Percentiles rank a stretch among this genome's conserved stretches.
Conservation (phyloP, 2,888 invertebrate species). For the Metallyticus violacea region DNA sequence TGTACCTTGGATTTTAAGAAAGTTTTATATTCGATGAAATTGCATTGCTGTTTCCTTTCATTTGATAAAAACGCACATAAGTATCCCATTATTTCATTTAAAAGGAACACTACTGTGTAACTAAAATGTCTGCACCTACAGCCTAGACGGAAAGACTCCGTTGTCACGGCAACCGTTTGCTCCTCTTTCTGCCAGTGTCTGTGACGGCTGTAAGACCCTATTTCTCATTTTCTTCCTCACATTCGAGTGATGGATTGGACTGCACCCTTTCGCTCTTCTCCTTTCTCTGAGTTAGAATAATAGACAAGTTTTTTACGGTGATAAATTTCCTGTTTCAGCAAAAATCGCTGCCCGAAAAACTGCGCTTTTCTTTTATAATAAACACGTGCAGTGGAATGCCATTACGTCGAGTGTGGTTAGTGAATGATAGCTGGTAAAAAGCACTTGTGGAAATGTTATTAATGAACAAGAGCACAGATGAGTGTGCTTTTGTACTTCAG, state of each 20-base stretch:
- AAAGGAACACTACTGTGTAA: too few species aligned
- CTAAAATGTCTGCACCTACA: neutral
- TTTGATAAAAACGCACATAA: too few species aligned
- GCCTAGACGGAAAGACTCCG: neutral
- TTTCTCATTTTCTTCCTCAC: neutral
- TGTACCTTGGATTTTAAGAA: too few species aligned
- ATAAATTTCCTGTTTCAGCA: neutral
- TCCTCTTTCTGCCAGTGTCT: neutral
- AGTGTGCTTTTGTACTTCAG: too few species aligned
- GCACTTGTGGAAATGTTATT: too few species aligned
- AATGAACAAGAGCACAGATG: too few species aligned
- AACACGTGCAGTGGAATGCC: too few species aligned
- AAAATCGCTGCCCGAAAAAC: neutral
- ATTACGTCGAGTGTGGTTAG: too few species aligned
- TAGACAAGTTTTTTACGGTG: neutral
- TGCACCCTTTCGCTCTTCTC: neutral
- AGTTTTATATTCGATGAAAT: too few species aligned
- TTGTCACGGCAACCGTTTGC: neutral
- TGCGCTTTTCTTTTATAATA: neutral
- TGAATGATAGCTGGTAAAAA: too few species aligned
- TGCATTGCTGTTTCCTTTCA: too few species aligned
- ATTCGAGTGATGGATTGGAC: neutral
- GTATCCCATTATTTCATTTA: too few species aligned
- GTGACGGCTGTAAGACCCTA: neutral
- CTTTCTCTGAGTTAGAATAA: neutral